These are phyloP conservation scores for Metellina segmentata DNA, from an alignment of 2,888 invertebrate genomes.

Conservation along the genomic window DNA sequence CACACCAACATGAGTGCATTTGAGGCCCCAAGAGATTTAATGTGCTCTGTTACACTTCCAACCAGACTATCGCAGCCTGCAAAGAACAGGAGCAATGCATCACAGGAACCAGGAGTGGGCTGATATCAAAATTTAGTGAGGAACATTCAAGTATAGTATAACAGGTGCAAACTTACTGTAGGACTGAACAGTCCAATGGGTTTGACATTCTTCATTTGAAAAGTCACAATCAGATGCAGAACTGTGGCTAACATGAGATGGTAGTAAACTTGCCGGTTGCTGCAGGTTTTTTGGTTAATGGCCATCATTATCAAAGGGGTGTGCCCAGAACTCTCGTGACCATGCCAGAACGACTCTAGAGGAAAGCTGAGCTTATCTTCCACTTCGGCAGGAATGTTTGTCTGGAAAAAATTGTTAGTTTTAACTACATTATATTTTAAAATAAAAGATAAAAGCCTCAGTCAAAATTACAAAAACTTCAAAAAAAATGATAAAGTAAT, in stretches of 20 bases:
- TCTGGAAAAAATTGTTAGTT: conserved; percentile 54
- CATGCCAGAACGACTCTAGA: conserved; percentile 80
- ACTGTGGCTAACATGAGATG: conserved; percentile 90
- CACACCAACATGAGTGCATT: too few species aligned
- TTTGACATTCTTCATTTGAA: conserved; percentile 86
- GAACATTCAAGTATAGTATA: not conserved
- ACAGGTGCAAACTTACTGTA: conserved; percentile 81
- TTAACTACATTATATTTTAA: too few species aligned
- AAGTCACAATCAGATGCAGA: conserved; percentile 89
- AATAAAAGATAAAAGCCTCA: too few species aligned
- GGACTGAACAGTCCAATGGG: conserved; percentile 90
- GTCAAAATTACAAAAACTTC: too few species aligned
- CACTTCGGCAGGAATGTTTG: conserved; percentile 79
- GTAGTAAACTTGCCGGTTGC: conserved; percentile 88
- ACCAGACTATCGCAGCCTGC: too few species aligned
- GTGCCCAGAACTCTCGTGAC: conserved; percentile 72
- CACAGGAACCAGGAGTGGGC: too few species aligned
- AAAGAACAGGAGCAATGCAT: too few species aligned
- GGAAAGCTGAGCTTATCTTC: conserved; percentile 81
- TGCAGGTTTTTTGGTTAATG: conserved; percentile 87
- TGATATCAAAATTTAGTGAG: too few species aligned
- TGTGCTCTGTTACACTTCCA: too few species aligned
- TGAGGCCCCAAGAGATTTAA: too few species aligned
- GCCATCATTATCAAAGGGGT: conserved; percentile 89
- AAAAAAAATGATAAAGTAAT: too few species aligned